These are phyloP conservation scores for Neuroterus valhalla DNA, from an alignment of 1,140 invertebrate genomes.

Conservation along the genomic window DNA sequence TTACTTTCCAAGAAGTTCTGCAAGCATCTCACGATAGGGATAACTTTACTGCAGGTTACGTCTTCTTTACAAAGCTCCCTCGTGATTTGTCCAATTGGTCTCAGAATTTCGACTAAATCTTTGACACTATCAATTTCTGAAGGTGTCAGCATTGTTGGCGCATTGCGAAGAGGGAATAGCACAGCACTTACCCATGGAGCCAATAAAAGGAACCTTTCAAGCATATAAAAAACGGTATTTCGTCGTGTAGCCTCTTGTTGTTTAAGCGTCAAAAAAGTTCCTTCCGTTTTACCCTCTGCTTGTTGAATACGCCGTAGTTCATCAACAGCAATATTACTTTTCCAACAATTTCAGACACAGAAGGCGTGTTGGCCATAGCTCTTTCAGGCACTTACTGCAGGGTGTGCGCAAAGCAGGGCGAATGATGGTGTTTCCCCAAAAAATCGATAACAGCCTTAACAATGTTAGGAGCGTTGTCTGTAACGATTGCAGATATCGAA, in stretches of 20 bases:
- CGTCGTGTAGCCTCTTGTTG: slow-evolving; percentile 60
- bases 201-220: too few species aligned
- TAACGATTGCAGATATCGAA: slow-evolving; percentile 54
- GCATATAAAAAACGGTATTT: too few species aligned
- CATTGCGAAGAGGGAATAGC: not conserved
- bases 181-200: not conserved
- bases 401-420: slow-evolving; percentile 60
- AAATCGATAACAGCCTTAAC: too few species aligned
- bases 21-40: not conserved
- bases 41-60: not conserved
- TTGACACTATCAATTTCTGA: too few species aligned
- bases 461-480: slow-evolving; percentile 60
- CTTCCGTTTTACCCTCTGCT: slow-evolving; percentile 14
- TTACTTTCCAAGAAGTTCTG: not conserved
- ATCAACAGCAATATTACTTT: slow-evolving; percentile 53
- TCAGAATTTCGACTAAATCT: not conserved
- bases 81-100: not conserved
- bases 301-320: slow-evolving; percentile 35
- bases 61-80: not conserved
- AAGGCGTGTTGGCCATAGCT: too few species aligned
- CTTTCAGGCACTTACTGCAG: slow-evolving; percentile 55
- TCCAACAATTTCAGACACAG: slow-evolving; percentile 42
- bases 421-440: slow-evolving; percentile 44
- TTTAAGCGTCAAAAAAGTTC: slow-evolving; percentile 39
- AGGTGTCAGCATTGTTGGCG: too few species aligned